These are phyloP conservation scores for Gambusia yucatana DNA, from an alignment of 2,797 vertebrate species.

Conservation along the genomic window DNA sequence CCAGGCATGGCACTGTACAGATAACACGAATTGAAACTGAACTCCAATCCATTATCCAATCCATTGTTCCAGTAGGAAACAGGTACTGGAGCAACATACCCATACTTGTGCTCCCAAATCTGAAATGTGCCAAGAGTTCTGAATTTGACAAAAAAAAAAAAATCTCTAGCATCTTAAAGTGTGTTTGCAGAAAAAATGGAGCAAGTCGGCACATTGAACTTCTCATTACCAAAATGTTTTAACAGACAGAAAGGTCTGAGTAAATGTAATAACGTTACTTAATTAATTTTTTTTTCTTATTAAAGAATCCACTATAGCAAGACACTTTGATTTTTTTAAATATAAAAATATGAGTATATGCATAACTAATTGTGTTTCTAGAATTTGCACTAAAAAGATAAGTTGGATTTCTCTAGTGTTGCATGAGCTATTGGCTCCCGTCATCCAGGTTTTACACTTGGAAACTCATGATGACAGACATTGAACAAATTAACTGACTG, in stretches of 20 bases:
- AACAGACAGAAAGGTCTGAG: not conserved
- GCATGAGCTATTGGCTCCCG: not conserved
- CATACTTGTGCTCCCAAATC: not conserved
- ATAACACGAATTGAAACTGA: not conserved
- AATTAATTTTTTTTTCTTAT: not conserved
- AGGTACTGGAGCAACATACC: not conserved
- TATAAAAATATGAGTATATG: not conserved
- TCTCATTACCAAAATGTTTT: not conserved
- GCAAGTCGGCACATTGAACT: not conserved
- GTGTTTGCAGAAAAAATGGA: not conserved
- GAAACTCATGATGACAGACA: constrained; percentile 11
- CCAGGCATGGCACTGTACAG: not conserved
- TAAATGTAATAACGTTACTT: not conserved
- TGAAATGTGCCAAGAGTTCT: not conserved
- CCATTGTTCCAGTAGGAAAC: not conserved
- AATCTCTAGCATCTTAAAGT: not conserved
- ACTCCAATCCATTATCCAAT: not conserved
- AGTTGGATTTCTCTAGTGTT: not conserved
- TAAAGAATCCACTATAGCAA: not conserved
- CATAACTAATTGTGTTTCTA: not conserved
- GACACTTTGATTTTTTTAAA: not conserved
- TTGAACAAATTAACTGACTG: constrained; percentile 41
- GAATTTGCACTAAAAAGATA: not conserved
- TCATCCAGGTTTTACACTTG: constrained; percentile 2
- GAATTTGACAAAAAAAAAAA: not conserved